Base-by-base conservation (phyloP, 2,888 invertebrate genomes). In the Zygothrica quintamaculata region DNA sequence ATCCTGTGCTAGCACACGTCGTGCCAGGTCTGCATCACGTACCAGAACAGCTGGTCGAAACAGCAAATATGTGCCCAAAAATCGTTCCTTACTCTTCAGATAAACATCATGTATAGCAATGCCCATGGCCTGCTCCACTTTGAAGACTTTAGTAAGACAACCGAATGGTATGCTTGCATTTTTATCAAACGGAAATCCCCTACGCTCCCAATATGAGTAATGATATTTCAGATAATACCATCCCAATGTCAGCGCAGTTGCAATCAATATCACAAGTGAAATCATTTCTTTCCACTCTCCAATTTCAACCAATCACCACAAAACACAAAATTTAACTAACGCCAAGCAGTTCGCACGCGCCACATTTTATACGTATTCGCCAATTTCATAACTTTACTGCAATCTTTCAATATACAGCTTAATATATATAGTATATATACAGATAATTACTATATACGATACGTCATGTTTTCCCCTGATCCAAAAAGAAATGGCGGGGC, bases 1-100 rank as follows among this genome's bases (percentile, higher is more conserved):
- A 84, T 95, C 94, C 76, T 92, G 93, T 9, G 93, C 92, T 57
- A 94, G 81, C 6, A 95, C 91, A 40, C 92, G 90, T 76, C 93
- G 94, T 1, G 93, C 93, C 53, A 94, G 82, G 9, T 93, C 92
- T 15, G 93, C 92, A 88, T 94, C 93, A 47, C 94, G 91, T 1
- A 94, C 90, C 34, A 94, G 85, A 22, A 95, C 87, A 26, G 93
- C 93, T 3, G 94, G 94, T 31, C 93, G 91, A 62, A 92, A 92
- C 57, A 94, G 93, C 62, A 93, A 92, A 78, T 94, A 94, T 78
- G 94, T 90, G 0, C 94, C 94, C 3, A 93, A 86, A 65, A 90
- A 91, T 44, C 88, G 90, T 8, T 87, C 80, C 9, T 75, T 80
- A 2, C 80, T 81, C 56, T 89, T 88, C 33, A 90, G 88, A 78